Evolutionary conservation across 2,113 vertebrate species (phyloP).

Genomic region (Zosterops borbonicus): DNA sequence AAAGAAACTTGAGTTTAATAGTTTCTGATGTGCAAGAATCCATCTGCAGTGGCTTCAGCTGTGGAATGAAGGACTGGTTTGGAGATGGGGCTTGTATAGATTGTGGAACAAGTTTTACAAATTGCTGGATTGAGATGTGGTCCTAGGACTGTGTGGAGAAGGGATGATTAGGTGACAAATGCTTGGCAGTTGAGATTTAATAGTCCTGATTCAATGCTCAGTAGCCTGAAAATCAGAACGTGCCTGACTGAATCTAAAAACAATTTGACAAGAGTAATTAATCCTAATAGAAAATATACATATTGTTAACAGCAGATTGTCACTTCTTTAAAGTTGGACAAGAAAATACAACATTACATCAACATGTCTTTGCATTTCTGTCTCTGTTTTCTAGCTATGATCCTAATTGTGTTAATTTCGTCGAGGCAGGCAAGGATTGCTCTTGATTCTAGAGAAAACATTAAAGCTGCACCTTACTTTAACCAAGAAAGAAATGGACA

Average conservation of each 20-base stretch:
- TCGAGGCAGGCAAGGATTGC: not conserved
- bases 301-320: not conserved
- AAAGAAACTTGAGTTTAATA: not conserved
- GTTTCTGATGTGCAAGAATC: not conserved
- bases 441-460: not conserved
- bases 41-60: not conserved
- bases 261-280: not conserved
- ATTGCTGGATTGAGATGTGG: not conserved
- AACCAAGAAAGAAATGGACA: not conserved
- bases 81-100: not conserved
- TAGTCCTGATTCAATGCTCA: not conserved
- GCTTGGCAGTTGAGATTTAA: rapidly evolving
- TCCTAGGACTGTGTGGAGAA: not conserved
- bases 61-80: not conserved
- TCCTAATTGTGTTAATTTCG: not conserved
- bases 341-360: not conserved
- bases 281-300: not conserved
- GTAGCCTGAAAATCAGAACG: not conserved
- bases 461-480: not conserved
- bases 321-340: not conserved
- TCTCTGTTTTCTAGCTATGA: not conserved
- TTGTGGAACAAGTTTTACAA: not conserved
- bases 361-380: not conserved
- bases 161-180: not conserved
- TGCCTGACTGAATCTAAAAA: not conserved